Base-by-base conservation (phyloP, 2,888 invertebrate species). In the Drosophila pseudotakahashii region DNA sequence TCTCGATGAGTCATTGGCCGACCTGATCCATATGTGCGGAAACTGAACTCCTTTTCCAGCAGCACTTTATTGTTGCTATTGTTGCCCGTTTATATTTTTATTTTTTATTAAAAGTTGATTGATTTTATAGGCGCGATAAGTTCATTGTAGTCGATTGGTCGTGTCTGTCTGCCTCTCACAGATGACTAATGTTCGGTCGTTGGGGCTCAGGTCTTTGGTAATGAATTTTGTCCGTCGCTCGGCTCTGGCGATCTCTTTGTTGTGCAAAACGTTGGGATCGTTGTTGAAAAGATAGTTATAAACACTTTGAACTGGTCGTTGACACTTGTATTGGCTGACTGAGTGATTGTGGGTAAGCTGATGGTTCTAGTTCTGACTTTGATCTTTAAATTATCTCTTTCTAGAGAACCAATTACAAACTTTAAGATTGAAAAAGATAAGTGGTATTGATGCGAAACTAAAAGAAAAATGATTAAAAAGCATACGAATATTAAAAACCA, bases 51-150 rank as follows among this genome's bases (percentile, higher is more conserved):
- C 75, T 75, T 83, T 79, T 78, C 57, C 78, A 81, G 75, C 72
- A 58, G 68, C 70, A 69, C 64, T 74, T 76, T 79, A 77, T 77
- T 76, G 76, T 81, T 78, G 59, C 75, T 77, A 59, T 76, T 78
- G 48, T 48, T 72, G 39, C 26, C 16, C 39, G 50, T 42, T 51
- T 68, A 44, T 67, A 51, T 45, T 59, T 44, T 41, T 23, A n/a
- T 55, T 55, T 68, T 66, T 73, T 55, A 61, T 51, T 53, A 78
- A 79, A 75, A 61, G 68, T 73, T 84, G 82, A 87, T 84, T 84
- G 85, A 87, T 80, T 87, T 84, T 84, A 80, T 81, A 84, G 82
- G 79, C 77, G 77, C 84, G 83, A 87, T 84, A 87, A 81, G 77
- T 80, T 80, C 73, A 70, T 78, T 77, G 78, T 73, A 63, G 70